Percentiles rank a stretch among this genome's conserved stretches.
Conservation (phyloP, 1,140 invertebrate species). For the Carcinoscorpius rotundicauda region DNA sequence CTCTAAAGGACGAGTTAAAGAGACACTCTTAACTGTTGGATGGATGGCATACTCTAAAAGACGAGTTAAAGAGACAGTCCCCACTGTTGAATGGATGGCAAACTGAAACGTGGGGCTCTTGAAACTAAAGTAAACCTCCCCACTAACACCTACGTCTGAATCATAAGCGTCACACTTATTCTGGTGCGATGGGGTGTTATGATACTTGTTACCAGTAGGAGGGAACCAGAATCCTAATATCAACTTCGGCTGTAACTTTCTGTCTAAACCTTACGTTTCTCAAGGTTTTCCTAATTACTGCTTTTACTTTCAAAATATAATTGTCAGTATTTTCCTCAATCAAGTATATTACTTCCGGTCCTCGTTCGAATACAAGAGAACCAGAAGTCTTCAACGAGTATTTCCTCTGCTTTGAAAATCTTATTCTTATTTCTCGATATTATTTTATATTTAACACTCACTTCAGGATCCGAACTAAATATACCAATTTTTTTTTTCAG, state of each 20-base stretch:
- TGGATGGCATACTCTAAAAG: too few relatives aligned
- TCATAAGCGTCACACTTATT: conserved; percentile 57
- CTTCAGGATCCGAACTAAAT: conserved; percentile 29
- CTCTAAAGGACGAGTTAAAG: too few relatives aligned
- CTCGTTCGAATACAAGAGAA: conserved; percentile 77
- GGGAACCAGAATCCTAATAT: conserved; percentile 77
- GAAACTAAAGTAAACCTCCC: conserved; percentile 92
- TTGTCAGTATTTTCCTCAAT: conserved; percentile 73
- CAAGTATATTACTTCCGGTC: conserved; percentile 64
- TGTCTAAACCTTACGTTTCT: conserved; percentile 11
- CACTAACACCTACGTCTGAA: conserved; percentile 84
- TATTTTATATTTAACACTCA: conserved; percentile 63
- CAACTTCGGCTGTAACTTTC: conserved; percentile 44
- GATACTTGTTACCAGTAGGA: conserved; percentile 47
- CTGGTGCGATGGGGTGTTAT: conserved; percentile 66
- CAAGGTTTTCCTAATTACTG: conserved; percentile 36
- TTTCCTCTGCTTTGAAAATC: conserved; percentile 82
- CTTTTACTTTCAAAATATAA: conserved; percentile 68
- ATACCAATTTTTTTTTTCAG: conserved; percentile 53
- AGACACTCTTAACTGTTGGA: too few relatives aligned
- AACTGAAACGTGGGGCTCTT: conserved; percentile 67
- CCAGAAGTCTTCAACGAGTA: conserved; percentile 74
- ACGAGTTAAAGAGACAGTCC: conserved; percentile 69
- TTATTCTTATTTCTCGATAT: conserved; percentile 68
- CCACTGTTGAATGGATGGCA: conserved; percentile 81